Evolutionary conservation across 2,113 vertebrate genomes (phyloP), one percentile per base, ranked within the genome.

Genomic region (Thalassarche chlororhynchos): DNA sequence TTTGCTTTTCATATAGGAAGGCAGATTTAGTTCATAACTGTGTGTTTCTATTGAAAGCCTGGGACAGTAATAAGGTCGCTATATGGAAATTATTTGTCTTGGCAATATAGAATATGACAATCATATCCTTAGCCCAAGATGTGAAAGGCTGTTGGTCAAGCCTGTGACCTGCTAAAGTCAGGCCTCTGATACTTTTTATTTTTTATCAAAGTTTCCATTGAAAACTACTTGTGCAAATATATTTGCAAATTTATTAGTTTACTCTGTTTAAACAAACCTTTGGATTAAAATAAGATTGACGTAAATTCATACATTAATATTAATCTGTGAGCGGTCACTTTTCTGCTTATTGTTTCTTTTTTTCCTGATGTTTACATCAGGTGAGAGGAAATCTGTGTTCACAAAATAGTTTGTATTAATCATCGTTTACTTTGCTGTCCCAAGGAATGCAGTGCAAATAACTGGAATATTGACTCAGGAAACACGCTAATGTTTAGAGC

Each of bases 351-450:
- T 89, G 18, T 65, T 75, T 64, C 38, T 89, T 64, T 90, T 91
- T 77, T 76, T 20, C 15, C 26, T 76, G 32, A 38, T 94, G 40
- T 76, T 94, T 93, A 44, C 32, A 57, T 90, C 42, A 70, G 44
- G 40, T 88, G 61, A 77, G 57, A 87, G 40, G 49, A 86, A 80
- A 90, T 78, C 47, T 51, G n/a, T 71, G 61, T 65, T 95, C 19
- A 69, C 36, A 51, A 44, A 86, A 57, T 25, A 34, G 58, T 74
- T 93, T 72, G 26, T 68, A 70, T 96, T 94, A 95, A 80, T 94
- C 62, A 38, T 87, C 10, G 15, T 97, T 89, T 97, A 69, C 51
- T 86, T 93, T 96, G 57, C 57, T 95, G 82, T 87, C 66, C 87
- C 52, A 54, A 32, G 82, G 78, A 94, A 89, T 65, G 36, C 28